phyloP scores from a whole-genome alignment of 2,113 vertebrate species.

The Scartelaos histophorus region DNA sequence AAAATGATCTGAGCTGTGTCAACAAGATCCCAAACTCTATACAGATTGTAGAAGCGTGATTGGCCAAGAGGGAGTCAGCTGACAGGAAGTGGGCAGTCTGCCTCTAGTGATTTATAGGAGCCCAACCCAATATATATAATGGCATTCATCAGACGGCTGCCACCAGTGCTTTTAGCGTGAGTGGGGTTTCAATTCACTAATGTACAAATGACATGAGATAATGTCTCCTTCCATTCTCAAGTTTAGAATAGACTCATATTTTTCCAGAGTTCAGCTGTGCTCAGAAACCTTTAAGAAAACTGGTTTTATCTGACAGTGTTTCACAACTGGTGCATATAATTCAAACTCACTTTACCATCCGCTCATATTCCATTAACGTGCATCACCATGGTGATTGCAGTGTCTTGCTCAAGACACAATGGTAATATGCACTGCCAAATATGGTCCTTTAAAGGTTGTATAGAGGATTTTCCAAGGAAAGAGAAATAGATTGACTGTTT shows the following conservation, averaged over 20 bases:
- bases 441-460: neutral
- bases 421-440: neutral
- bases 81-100: neutral
- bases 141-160: neutral
- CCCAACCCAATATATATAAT: neutral
- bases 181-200: slow-evolving; percentile 5
- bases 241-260: neutral
- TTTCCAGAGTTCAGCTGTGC: neutral
- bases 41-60: neutral
- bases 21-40: neutral
- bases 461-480: too few relatives aligned
- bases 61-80: neutral
- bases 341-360: too few relatives aligned
- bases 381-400: neutral
- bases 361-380: neutral
- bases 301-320: neutral
- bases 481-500: too few relatives aligned
- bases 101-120: neutral
- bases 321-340: neutral
- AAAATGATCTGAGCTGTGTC: neutral
- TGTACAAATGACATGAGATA: neutral
- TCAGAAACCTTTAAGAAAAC: neutral
- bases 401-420: neutral
- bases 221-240: neutral
- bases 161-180: neutral